Percentiles rank a stretch among this genome's conserved stretches.
Conservation (phyloP, 1,140 invertebrate species). For the Saccostrea echinata region DNA sequence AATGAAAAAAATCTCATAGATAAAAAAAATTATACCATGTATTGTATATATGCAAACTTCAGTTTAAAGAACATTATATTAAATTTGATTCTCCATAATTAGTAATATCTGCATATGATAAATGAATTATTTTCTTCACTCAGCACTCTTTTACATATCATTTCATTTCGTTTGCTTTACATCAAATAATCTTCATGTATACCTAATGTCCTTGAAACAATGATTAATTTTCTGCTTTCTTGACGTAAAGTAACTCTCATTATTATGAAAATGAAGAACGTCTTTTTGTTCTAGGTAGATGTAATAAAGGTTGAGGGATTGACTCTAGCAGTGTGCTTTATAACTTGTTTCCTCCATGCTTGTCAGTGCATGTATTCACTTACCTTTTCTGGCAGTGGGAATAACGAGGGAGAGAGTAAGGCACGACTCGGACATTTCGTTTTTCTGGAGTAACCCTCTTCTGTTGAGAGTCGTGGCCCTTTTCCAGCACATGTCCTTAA, state of each 20-base stretch:
- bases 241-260: not conserved
- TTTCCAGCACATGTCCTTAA: conserved; percentile 20
- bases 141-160: too few species aligned
- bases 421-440: not conserved
- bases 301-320: not conserved
- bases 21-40: too few species aligned
- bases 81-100: too few species aligned
- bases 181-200: too few species aligned
- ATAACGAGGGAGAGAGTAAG: not conserved
- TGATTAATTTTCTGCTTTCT: too few species aligned
- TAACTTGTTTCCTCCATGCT: not conserved
- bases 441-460: not conserved
- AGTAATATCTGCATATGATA: too few species aligned
- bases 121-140: too few species aligned
- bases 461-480: not conserved
- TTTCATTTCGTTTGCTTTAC: too few species aligned
- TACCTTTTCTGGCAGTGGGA: not conserved
- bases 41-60: too few species aligned
- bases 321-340: not conserved
- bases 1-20: too few species aligned
- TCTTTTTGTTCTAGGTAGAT: not conserved
- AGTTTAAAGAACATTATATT: too few species aligned
- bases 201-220: too few species aligned
- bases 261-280: not conserved
- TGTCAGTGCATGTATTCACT: not conserved